phyloP scores from a whole-genome alignment of 2,113 vertebrate species.

The Anoura caudifer region DNA sequence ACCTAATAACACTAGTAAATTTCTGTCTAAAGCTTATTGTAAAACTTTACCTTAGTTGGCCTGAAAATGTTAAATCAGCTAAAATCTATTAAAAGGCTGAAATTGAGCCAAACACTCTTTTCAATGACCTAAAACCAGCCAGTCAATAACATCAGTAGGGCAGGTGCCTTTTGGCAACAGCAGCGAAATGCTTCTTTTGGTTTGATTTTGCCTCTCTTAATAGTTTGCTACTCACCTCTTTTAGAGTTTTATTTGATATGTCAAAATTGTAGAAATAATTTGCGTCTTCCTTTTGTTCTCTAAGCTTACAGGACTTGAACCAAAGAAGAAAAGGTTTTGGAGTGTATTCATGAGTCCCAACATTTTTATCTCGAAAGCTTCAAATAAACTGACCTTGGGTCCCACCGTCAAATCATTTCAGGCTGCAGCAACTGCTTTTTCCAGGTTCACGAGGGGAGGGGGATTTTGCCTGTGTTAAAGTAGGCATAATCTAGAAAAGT shows the following conservation, averaged over 20 bases:
- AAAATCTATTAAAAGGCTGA: not conserved
- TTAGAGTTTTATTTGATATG: not conserved
- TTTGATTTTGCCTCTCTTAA: not conserved
- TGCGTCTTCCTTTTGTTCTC: not conserved
- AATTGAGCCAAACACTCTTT: not conserved
- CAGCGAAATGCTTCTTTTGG: not conserved
- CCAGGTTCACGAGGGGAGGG: not conserved
- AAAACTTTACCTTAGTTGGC: not conserved
- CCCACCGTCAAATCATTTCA: not conserved
- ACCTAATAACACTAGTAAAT: not conserved
- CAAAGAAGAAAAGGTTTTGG: not conserved
- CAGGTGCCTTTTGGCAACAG: not conserved
- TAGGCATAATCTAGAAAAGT: not conserved
- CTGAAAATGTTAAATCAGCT: not conserved
- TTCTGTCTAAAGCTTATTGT: not conserved
- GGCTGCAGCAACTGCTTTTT: not conserved
- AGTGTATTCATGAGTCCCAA: not conserved
- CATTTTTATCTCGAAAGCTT: constrained; percentile 3
- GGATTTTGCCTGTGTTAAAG: not conserved
- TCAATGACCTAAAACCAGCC: not conserved
- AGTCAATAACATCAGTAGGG: not conserved
- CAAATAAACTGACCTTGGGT: not conserved
- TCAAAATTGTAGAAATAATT: not conserved
- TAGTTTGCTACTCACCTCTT: not conserved
- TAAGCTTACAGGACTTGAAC: not conserved